Evolutionary conservation across 2,888 invertebrate genomes (phyloP), one percentile per base, ranked within the genome.

Genomic region (Cheilosia vernalis): DNA sequence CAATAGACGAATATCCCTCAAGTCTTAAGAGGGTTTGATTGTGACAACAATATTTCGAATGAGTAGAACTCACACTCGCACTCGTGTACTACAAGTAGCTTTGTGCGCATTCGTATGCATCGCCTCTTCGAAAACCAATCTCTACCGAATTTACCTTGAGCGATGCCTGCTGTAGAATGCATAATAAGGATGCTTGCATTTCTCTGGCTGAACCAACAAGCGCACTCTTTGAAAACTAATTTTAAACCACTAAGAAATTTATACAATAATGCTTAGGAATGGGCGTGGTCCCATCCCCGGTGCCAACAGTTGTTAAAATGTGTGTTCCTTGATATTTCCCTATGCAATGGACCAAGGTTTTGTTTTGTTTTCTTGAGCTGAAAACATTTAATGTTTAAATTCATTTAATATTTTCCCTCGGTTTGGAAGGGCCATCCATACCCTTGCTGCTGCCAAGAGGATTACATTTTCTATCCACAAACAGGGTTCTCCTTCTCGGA

Each of bases 211-310:
- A 51, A 40, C 17, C 4, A 4, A 33, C 40, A 47, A 47, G 40
- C 21, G 7, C 33, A 42, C n/a, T 37, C 1, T 9, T 37, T n/a
- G 42, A 30, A 63, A 17, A 61, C 60, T 21, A 55, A 37, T 74
- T 64, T 56, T 10, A 51, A 53, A 27, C 72, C 61, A 55, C 53
- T 61, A 33, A 56, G 49, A 66, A 30, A 76, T 60, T 60, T 51
- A 76, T 66, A 56, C 58, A 67, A 67, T 42, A 76, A 51, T 60
- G 58, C 51, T 44, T 58, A 58, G 42, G 27, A 66, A 51, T 47
- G 27, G 27, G 27, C 27, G 27, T 6, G 27, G 24, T 10, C 49
- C 13, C 4, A 44, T 7, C 21, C 30, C 4, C 13, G 10, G 42
- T 5, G 27, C 21, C 27, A 24, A n/a, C 9, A 10, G 21, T 5